Conservation (phyloP, 2,797 vertebrate genomes). For the Enteromius mattozi region DNA sequence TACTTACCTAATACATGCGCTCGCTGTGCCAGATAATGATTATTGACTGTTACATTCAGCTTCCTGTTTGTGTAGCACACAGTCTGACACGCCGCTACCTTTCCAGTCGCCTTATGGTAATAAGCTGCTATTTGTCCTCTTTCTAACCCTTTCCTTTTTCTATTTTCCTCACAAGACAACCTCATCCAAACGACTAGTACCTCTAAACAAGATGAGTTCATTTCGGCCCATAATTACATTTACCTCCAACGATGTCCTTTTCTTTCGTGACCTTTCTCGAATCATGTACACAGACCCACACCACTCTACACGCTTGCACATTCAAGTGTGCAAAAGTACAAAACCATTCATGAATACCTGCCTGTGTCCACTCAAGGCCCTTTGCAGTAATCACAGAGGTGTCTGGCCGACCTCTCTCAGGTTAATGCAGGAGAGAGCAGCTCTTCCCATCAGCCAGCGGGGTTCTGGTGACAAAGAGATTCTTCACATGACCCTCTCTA, state of each 20-base stretch:
- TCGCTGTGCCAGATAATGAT: constrained; percentile 55
- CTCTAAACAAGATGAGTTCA: constrained; percentile 18
- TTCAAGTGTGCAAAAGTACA: not conserved
- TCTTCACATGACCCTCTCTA: constrained; percentile 37
- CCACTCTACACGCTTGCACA: not conserved
- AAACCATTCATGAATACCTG: constrained; percentile 22
- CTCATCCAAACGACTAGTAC: constrained; percentile 46
- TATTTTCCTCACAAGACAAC: constrained; percentile 30
- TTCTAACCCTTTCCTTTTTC: constrained; percentile 7
- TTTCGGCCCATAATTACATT: constrained; percentile 6
- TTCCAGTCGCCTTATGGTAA: constrained; percentile 32
- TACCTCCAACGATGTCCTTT: not conserved
- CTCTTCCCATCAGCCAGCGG: constrained; percentile 49
- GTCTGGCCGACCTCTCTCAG: constrained; percentile 50
- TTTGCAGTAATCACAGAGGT: constrained; percentile 52
- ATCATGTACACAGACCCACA: not conserved
- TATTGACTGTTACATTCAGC: constrained; percentile 56
- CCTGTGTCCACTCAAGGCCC: constrained; percentile 28
- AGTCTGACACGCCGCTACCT: constrained; percentile 59
- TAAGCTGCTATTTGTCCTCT: constrained; percentile 34
- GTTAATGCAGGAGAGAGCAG: constrained; percentile 59
- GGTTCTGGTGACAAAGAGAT: constrained; percentile 35
- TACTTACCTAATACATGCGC: constrained; percentile 27
- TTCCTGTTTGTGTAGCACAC: constrained; percentile 51
- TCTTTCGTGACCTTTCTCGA: not conserved